These are phyloP conservation scores for Calameuta pallipes DNA, from an alignment of 2,888 invertebrate genomes.

Conservation along the genomic window DNA sequence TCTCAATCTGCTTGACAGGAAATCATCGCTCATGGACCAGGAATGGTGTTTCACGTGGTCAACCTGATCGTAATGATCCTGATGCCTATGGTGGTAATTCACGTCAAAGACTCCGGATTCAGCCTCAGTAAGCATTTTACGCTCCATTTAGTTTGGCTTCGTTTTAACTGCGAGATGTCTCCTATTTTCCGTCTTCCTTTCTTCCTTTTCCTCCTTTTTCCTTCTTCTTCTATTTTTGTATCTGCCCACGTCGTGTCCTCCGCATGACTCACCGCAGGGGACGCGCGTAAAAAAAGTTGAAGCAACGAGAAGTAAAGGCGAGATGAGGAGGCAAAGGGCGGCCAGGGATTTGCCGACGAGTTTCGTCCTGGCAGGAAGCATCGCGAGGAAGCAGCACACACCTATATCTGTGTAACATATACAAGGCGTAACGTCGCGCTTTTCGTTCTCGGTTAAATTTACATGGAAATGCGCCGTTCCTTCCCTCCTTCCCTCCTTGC, in stretches of 20 bases:
- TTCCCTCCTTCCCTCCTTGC: not conserved
- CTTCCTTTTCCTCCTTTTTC: no score
- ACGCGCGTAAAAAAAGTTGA: not conserved
- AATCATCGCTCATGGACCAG: slow-evolving; percentile 76
- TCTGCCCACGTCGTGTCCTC: not conserved
- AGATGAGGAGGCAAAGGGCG: not conserved
- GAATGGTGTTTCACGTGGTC: slow-evolving; percentile 79
- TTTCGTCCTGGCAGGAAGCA: not conserved
- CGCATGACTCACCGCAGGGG: not conserved
- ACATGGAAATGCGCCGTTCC: not conserved
- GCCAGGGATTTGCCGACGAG: not conserved
- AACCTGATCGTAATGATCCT: slow-evolving; percentile 82
- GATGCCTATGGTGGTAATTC: slow-evolving; percentile 84
- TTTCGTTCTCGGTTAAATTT: not conserved
- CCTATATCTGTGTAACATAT: no score
- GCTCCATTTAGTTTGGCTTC: not conserved
- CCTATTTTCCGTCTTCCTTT: not conserved
- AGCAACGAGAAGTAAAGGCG: not conserved
- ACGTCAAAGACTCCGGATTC: slow-evolving; percentile 80
- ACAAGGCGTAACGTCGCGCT: not conserved
- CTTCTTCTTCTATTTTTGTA: not conserved
- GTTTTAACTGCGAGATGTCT: not conserved
- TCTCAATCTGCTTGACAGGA: slow-evolving; percentile 69
- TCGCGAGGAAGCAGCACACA: not conserved
- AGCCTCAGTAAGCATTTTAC: slow-evolving; percentile 76